Percentiles rank a stretch among this genome's conserved stretches.
phyloP scores from a whole-genome alignment of 2,888 invertebrate genomes.

The Philaethria dido region DNA sequence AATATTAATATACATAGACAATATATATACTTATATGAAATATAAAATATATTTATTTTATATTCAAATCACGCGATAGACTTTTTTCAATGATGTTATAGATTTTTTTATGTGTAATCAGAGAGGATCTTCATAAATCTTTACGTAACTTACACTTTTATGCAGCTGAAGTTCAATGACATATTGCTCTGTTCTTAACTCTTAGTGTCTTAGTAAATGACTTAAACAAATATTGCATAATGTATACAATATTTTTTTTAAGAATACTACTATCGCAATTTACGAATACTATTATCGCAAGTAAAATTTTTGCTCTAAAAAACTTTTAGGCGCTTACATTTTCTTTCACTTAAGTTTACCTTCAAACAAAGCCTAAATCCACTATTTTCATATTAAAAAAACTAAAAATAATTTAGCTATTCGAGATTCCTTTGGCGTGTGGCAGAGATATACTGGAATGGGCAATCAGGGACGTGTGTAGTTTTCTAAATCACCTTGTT shows the following conservation, averaged over 20 bases:
- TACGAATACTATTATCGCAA: background rate
- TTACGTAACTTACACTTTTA: too few relatives aligned
- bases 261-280: too few relatives aligned
- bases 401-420: conserved; percentile 47
- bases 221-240: background rate
- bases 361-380: background rate
- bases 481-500: conserved; percentile 63
- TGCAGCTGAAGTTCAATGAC: too few relatives aligned
- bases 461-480: conserved; percentile 77
- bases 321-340: background rate
- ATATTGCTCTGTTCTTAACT: background rate
- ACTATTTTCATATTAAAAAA: conserved; percentile 14
- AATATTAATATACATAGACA: background rate
- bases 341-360: background rate
- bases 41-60: too few relatives aligned
- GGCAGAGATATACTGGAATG: conserved; percentile 80
- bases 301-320: conserved; percentile 9
- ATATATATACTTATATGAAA: background rate
- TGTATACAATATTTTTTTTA: too few relatives aligned
- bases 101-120: too few relatives aligned
- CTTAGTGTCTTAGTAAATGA: background rate
- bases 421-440: conserved; percentile 71
- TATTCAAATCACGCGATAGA: too few relatives aligned
- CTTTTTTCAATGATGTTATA: too few relatives aligned
- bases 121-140: too few relatives aligned